Evolutionary conservation across 1,140 invertebrate species (phyloP), one percentile per base, ranked within the genome.

Genomic region (Berghia stephanieae): DNA sequence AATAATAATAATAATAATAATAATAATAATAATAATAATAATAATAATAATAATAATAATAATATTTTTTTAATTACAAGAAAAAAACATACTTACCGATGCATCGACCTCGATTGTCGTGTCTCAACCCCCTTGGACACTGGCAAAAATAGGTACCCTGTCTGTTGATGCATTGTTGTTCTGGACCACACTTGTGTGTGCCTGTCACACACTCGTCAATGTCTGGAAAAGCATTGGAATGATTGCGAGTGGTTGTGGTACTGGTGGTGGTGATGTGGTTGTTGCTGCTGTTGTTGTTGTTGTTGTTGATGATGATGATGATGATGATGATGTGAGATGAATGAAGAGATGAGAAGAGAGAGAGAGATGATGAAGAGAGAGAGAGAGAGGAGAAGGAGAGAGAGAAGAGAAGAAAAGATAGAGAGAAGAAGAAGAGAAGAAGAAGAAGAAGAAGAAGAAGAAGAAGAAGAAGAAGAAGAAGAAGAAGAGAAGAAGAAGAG

Each of bases 91-190:
- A 82, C 79, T 60, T 67, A 86, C 85, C 85, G 76, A 78, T 70
- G 80, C 86, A 87, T 21, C 60, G 63, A 8, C 81, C 83, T 5
- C 44, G 34, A 10, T 40, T 10, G 18, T 75, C 71, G 78, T 86
- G 88, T 93, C 98, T 97, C 3, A 98, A 99, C 0, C 98, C 98
- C 0, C 96, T 98, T 0, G 96, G 96, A 88, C 98, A 99, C 1
- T 94, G 94, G 77, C 89, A 90, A 52, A 83, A 80, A 77, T 83
- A 90, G 71, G 86, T 87, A 36, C 89, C 89, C 4, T 81, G 82
- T 42, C 82, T 83, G 81, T 90, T 90, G 44, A 86, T 78, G 79
- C 89, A 90, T 6, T 81, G 78, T 60, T 88, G 84, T 18, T 81
- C 82, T n/a, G 68, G 40, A 5, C 80, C 43, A 81, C 92, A 92